Evolutionary conservation across 2,888 invertebrate genomes (phyloP).

Genomic region (Microctonus brassicae): DNA sequence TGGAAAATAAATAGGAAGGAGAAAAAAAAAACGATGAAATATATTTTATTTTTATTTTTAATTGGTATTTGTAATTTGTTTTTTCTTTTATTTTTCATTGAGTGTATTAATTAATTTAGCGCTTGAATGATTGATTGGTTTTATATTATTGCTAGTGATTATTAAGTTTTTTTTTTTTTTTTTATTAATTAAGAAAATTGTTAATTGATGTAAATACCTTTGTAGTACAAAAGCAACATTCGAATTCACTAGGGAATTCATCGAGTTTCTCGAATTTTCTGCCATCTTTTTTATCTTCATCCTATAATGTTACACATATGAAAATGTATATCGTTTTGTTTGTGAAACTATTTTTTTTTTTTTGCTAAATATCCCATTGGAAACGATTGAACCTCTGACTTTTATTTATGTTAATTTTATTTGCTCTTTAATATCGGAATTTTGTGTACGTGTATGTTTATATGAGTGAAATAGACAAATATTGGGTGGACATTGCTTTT

Average conservation of each 20-base stretch:
- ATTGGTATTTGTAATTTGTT: neutral
- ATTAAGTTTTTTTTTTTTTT: conserved; percentile 14
- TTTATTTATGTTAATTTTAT: neutral
- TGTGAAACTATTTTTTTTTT: conserved; percentile 23
- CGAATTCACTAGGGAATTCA: conserved; percentile 94
- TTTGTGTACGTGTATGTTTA: neutral
- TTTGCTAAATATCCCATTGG: conserved; percentile 22
- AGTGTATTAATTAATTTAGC: neutral
- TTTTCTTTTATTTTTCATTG: neutral
- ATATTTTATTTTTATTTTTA: neutral
- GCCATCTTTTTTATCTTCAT: conserved; percentile 77
- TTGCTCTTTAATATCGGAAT: neutral
- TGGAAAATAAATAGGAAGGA: neutral
- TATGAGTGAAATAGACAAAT: neutral
- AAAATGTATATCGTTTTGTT: conserved; percentile 45
- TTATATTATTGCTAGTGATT: neutral
- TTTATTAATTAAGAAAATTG: conserved; percentile 35
- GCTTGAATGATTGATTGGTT: neutral
- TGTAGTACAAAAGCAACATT: conserved; percentile 97
- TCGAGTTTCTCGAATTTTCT: conserved; percentile 81
- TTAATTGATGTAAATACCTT: conserved; percentile 79
- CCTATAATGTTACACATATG: conserved; percentile 65
- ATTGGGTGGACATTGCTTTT: neutral
- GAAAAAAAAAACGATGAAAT: neutral
- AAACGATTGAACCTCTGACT: conserved; percentile 36